These are phyloP conservation scores for Amiota mariae DNA, from an alignment of 2,888 invertebrate genomes.

Conservation along the genomic window DNA sequence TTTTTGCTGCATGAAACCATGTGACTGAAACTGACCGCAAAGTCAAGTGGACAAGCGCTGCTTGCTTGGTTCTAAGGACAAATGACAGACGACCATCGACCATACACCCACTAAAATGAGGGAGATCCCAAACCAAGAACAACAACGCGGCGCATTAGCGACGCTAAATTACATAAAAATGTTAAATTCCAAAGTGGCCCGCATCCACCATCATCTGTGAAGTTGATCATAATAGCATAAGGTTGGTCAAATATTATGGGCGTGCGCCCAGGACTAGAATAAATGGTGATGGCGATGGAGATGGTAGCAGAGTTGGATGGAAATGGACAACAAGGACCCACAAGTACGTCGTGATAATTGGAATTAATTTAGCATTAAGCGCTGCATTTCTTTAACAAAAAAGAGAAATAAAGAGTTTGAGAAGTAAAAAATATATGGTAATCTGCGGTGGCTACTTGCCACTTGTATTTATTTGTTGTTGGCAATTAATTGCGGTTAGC, in stretches of 20 bases:
- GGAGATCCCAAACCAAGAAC: constrained; percentile 2
- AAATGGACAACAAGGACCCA: no score
- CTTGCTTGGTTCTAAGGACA: not conserved
- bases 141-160: constrained; percentile 59
- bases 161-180: constrained; percentile 56
- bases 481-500: constrained; percentile 19
- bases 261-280: constrained; percentile 33
- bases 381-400: constrained; percentile 55
- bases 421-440: not conserved
- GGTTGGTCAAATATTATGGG: constrained; percentile 36
- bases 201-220: not conserved
- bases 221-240: not conserved
- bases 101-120: not conserved
- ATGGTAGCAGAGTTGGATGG: not conserved
- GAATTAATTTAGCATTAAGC: constrained; percentile 66
- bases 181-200: constrained; percentile 24
- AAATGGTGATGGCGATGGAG: no score
- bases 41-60: not conserved
- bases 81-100: not conserved
- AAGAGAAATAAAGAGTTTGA: not conserved
- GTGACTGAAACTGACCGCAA: not conserved
- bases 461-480: constrained; percentile 12
- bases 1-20: not conserved
- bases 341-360: constrained; percentile 55
- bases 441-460: constrained; percentile 7